Percentiles rank a stretch among this genome's conserved stretches.
phyloP scores from a whole-genome alignment of 2,797 vertebrate species.

The Coilia nasus region DNA sequence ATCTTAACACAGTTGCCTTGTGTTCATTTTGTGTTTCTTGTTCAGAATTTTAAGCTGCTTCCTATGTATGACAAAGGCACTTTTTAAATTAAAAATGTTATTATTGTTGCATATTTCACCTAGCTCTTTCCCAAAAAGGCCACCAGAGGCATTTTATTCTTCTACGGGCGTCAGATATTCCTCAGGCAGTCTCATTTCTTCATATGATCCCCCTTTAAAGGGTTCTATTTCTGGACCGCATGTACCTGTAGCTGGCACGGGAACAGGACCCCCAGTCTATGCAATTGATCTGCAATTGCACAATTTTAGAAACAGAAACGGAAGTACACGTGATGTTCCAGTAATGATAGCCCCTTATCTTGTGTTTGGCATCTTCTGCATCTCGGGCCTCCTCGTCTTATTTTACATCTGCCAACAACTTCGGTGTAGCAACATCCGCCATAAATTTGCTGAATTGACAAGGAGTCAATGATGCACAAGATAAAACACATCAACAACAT shows the following conservation, averaged over 20 bases:
- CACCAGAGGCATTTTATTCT: neutral
- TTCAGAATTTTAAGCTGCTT: no score
- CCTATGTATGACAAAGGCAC: no score
- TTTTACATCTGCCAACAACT: neutral
- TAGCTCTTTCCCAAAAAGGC: constrained; percentile 1
- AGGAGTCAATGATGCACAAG: neutral
- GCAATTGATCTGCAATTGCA: no score
- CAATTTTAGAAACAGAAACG: no score
- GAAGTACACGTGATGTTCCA: constrained; percentile 20
- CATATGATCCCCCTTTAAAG: constrained; percentile 22
- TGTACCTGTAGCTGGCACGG: no score
- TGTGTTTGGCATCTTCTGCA: constrained; percentile 15
- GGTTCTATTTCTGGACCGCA: constrained; percentile 35
- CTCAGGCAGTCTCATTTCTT: neutral
- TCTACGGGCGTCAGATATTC: neutral
- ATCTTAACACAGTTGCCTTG: no score
- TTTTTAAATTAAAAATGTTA: no score
- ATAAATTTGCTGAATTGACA: neutral
- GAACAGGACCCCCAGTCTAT: no score
- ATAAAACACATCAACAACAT: neutral
- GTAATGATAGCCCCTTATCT: constrained; percentile 40
- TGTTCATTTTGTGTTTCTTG: no score
- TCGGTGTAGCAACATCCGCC: neutral
- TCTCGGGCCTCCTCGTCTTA: neutral
- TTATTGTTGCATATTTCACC: no score